Conservation (phyloP, 2,888 invertebrate species). For the Agonum fuliginosum region DNA sequence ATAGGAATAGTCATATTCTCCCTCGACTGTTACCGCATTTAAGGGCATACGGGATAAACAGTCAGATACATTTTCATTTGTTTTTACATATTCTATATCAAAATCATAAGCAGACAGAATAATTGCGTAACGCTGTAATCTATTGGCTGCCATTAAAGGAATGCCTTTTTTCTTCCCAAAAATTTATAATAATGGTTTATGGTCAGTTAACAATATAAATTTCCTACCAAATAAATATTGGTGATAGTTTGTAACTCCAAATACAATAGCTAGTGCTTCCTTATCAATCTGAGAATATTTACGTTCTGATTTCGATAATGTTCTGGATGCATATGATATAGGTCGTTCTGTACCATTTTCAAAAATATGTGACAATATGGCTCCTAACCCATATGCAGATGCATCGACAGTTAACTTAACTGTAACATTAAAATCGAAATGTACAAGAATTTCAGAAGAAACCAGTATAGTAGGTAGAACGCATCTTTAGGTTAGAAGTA, state of each 20-base stretch:
- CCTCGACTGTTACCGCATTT: neutral
- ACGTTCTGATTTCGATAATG: neutral
- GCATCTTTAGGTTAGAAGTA: too few relatives aligned
- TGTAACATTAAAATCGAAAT: constrained; percentile 18
- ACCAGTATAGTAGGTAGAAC: too few relatives aligned
- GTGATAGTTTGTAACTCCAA: neutral
- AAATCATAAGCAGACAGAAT: neutral
- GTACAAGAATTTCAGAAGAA: constrained; percentile 6
- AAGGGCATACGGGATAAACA: neutral
- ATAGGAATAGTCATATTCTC: neutral
- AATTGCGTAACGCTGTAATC: neutral
- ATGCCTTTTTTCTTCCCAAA: neutral
- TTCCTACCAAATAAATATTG: neutral
- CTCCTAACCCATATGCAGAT: constrained; percentile 12
- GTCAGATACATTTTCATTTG: too few relatives aligned
- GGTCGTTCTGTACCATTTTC: neutral
- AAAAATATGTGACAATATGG: neutral
- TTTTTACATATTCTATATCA: too few relatives aligned
- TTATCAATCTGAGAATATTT: constrained; percentile 27
- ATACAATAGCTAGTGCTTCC: neutral
- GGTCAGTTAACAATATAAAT: neutral
- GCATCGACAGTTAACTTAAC: constrained; percentile 8
- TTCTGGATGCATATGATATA: constrained; percentile 12
- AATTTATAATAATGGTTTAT: neutral
- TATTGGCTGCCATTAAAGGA: neutral